Conservation (phyloP, 2,113 vertebrate species). For the Capricornis sumatraensis region DNA sequence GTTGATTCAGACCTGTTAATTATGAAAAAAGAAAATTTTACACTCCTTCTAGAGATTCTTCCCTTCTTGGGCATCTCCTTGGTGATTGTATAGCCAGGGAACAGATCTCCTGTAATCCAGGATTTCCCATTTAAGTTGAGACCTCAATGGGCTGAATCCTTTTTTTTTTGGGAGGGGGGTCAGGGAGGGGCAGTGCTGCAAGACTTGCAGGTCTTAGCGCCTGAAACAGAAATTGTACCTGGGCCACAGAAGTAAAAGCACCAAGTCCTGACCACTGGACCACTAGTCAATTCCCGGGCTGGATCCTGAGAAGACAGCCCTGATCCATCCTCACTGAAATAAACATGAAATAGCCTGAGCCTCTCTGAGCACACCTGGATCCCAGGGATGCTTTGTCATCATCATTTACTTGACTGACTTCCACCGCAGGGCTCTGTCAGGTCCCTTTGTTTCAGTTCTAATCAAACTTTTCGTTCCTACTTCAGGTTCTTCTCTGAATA, state of each 20-base stretch:
- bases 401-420: neutral
- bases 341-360: neutral
- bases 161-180: fast-evolving
- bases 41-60: neutral
- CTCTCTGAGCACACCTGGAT: neutral
- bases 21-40: neutral
- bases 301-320: neutral
- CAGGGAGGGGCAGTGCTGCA: neutral
- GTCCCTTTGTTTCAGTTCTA: neutral
- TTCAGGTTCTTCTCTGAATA: neutral
- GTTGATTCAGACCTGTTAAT: neutral
- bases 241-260: neutral
- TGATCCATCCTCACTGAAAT: neutral
- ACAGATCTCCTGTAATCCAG: neutral
- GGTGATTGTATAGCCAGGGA: neutral
- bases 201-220: neutral
- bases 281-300: neutral
- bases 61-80: neutral
- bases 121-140: neutral
- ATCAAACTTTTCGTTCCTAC: neutral
- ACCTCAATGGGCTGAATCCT: neutral
- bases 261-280: neutral
- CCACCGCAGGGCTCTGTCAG: neutral
- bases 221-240: neutral
- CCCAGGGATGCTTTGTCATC: neutral